phyloP scores from a whole-genome alignment of 1,140 invertebrate species.

The Samia ricini region DNA sequence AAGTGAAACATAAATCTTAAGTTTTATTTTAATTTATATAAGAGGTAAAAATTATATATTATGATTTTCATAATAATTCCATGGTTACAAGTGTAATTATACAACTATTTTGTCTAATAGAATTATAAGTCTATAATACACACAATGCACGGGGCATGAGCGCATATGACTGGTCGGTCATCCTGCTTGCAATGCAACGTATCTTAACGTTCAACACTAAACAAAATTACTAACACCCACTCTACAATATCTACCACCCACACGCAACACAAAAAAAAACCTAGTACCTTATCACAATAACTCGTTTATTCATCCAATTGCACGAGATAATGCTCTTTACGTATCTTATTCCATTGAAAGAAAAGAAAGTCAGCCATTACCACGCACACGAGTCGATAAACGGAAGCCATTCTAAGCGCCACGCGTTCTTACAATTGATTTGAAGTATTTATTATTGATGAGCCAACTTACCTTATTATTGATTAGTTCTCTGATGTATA shows the following conservation, averaged over 20 bases:
- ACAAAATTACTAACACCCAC: constrained; percentile 5
- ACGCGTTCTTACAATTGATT: constrained; percentile 37
- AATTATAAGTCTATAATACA: background rate
- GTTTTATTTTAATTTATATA: too few species aligned
- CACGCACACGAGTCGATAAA: constrained; percentile 74
- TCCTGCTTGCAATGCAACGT: background rate
- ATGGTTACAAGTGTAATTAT: too few species aligned
- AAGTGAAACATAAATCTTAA: too few species aligned
- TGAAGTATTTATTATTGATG: constrained; percentile 8
- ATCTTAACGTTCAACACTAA: constrained; percentile 9
- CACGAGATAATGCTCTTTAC: constrained; percentile 16
- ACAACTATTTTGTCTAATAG: background rate
- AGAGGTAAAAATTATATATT: too few species aligned
- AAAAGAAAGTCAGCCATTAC: constrained; percentile 75
- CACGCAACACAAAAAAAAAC: constrained; percentile 36
- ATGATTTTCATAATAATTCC: too few species aligned
- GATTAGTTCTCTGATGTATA: constrained; percentile 44
- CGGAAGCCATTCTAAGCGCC: constrained; percentile 73
- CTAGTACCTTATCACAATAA: constrained; percentile 26
- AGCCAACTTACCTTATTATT: constrained; percentile 52
- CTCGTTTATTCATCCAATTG: constrained; percentile 2
- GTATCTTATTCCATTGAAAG: constrained; percentile 34
- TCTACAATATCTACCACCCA: constrained; percentile 41
- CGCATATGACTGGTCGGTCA: constrained; percentile 4
- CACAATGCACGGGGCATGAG: background rate